Evolutionary conservation across 2,888 invertebrate genomes (phyloP), one percentile per base, ranked within the genome.

Genomic region (Busseola fusca): DNA sequence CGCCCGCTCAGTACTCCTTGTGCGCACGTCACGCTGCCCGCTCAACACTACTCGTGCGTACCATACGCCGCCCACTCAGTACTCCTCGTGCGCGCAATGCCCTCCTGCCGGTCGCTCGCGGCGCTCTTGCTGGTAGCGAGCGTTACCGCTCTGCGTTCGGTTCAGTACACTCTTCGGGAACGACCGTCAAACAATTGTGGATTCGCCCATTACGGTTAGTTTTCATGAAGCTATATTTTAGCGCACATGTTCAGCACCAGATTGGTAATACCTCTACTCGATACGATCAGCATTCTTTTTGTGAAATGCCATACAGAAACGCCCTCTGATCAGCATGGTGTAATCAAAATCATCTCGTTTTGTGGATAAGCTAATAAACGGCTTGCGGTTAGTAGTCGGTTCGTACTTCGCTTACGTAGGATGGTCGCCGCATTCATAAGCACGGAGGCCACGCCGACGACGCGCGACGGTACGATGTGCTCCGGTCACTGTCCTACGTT

Each of bases 141-240:
- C 25, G 40, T 25, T 9, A 42, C 54, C n/a, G 64, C 30, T 4
- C 54, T 37, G 30, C 25, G n/a, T n/a, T 12, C 34, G 12, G 40
- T 57, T 2, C n/a, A 6, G 12, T 34, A 27, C 68, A 48, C 1
- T 14, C 80, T 80, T 34, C 76, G 78, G 40, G 60, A 76, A 40
- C 25, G 3, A 14, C 52, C 50, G 4, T 56, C 65, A 25, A 59
- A 18, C 27, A 56, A n/a, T 37, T 79, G 79, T 57, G 81, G 81
- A 1, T 76, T 69, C 10, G 66, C 59, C 25, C 60, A 80, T 45
- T 80, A 48, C 30, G 79, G 79, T 79, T 48, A 68, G 78, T 72
- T 52, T 50, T 34, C 14, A 42, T 25, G 5, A n/a, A 27, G 37
- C 14, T 58, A 10, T 10, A 40, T 16, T 30, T 62, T 40, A 48